These are phyloP conservation scores for Amazona finschi DNA, from an alignment of 2,797 vertebrate species.

Conservation along the genomic window DNA sequence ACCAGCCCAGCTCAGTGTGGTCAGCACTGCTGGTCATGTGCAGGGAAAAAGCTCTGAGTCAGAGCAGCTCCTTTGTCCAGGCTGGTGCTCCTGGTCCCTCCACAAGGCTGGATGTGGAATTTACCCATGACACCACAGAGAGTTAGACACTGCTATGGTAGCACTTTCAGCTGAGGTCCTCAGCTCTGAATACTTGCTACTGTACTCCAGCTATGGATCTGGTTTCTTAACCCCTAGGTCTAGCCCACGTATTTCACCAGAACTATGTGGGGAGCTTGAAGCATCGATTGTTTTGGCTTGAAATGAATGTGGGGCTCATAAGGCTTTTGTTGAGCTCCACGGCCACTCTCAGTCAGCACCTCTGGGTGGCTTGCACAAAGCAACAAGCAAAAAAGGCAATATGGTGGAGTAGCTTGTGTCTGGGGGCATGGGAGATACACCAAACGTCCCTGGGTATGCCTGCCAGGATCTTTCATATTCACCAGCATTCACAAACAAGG, in stretches of 20 bases:
- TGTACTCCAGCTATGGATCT: not conserved
- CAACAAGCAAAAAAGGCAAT: not conserved
- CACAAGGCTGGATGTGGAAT: not conserved
- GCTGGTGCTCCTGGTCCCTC: not conserved
- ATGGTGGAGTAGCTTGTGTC: not conserved
- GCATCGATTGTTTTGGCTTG: rapidly evolving
- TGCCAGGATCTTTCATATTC: not conserved
- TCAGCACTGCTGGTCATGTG: not conserved
- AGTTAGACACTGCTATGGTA: not conserved
- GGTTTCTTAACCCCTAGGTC: not conserved
- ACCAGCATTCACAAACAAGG: not conserved
- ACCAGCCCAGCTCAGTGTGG: not conserved
- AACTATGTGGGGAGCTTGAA: not conserved
- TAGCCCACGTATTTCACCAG: not conserved
- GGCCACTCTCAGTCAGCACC: not conserved
- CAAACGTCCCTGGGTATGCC: not conserved
- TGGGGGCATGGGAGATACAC: not conserved
- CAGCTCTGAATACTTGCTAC: not conserved
- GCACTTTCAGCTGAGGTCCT: not conserved
- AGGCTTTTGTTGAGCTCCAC: not conserved
- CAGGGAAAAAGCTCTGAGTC: not conserved
- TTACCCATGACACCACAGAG: not conserved
- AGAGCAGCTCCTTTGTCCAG: not conserved
- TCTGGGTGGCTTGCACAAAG: not conserved
- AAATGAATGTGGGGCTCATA: not conserved